Conservation (phyloP, 2,888 invertebrate species). For the Cheilosia vernalis region DNA sequence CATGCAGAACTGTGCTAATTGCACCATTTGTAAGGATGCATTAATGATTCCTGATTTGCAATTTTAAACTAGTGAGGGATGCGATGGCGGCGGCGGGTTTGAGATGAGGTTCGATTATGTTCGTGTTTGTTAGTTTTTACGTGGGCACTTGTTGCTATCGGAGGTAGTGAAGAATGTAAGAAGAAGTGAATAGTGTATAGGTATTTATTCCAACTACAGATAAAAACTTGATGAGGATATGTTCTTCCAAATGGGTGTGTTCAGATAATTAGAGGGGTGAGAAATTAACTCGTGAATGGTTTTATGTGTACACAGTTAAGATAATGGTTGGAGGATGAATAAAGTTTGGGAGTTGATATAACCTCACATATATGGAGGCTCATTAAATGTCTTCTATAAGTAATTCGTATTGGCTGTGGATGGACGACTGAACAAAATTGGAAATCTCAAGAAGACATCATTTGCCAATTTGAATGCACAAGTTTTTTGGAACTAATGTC, state of each 20-base stretch:
- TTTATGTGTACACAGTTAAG: not conserved
- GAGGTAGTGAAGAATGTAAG: constrained; percentile 27
- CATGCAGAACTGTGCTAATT: constrained; percentile 31
- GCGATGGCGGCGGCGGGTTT: not conserved
- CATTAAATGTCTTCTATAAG: too few species aligned
- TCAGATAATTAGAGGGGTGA: not conserved
- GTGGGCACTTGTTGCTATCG: constrained; percentile 68
- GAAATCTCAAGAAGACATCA: too few species aligned
- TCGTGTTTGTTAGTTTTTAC: constrained; percentile 60
- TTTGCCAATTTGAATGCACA: too few species aligned
- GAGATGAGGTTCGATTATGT: constrained; percentile 13
- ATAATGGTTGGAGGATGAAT: too few species aligned
- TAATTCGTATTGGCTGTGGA: too few species aligned
- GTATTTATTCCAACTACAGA: not conserved
- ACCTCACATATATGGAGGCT: too few species aligned
- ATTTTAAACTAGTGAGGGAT: constrained; percentile 19
- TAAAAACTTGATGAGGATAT: not conserved
- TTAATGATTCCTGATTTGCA: constrained; percentile 45
- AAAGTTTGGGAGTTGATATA: too few species aligned
- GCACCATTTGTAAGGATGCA: constrained; percentile 21
- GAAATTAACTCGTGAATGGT: not conserved
- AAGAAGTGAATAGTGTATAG: constrained; percentile 13
- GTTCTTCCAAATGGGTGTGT: not conserved
- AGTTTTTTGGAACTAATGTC: too few species aligned
- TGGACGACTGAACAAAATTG: too few species aligned